Percentiles rank a stretch among this genome's conserved stretches.
Conservation (phyloP, 2,888 invertebrate genomes). For the Sympetrum striolatum region DNA sequence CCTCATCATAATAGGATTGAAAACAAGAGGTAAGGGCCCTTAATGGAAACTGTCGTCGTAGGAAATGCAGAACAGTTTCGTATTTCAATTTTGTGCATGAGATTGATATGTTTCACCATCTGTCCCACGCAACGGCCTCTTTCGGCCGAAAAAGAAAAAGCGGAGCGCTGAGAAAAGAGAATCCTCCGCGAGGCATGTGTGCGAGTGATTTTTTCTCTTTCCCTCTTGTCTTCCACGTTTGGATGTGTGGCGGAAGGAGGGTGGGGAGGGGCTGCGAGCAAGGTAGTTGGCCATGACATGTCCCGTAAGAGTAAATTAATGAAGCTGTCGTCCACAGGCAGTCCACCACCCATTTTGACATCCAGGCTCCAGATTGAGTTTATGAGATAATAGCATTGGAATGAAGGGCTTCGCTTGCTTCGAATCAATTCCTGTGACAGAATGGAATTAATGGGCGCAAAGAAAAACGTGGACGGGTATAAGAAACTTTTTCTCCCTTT, state of each 20-base stretch:
- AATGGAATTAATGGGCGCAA: conserved; percentile 38
- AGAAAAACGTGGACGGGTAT: conserved; percentile 24
- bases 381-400: conserved; percentile 37
- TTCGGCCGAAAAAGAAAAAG: not conserved
- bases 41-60: not conserved
- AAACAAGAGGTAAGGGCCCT: not conserved
- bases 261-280: not conserved
- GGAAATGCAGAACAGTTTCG: not conserved
- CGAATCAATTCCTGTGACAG: conserved; percentile 38
- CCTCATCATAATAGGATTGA: not conserved
- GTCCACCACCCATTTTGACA: conserved; percentile 43
- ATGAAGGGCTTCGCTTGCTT: conserved; percentile 32
- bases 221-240: not conserved
- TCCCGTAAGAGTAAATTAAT: conserved; percentile 41
- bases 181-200: not conserved
- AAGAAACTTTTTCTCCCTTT: not conserved
- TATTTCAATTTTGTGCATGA: not conserved
- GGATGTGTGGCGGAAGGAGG: not conserved
- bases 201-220: not conserved
- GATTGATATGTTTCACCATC: not conserved
- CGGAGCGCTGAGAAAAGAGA: not conserved
- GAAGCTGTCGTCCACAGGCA: conserved; percentile 41
- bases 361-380: conserved; percentile 36
- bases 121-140: not conserved
- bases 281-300: conserved; percentile 14